A percentile compares a stretch with the other conserved stretches of the same genome.
Conservation (phyloP, 2,888 invertebrate species). For the Incurvaria masculella region DNA sequence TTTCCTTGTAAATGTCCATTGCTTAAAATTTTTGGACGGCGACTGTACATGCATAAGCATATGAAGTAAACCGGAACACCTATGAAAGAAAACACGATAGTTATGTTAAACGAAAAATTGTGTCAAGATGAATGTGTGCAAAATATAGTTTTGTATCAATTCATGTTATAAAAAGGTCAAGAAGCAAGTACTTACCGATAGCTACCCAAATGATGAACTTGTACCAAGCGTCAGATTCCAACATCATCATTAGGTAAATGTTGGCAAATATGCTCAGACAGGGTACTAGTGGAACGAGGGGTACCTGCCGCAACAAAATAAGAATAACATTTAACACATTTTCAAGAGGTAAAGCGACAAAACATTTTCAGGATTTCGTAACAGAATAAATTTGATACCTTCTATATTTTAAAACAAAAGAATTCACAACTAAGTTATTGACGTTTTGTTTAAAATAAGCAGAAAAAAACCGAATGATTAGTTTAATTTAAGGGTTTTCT, state of each 20-base stretch:
- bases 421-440: too few relatives aligned
- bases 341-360: too few relatives aligned
- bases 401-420: too few relatives aligned
- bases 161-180: constrained; percentile 2
- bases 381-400: too few relatives aligned
- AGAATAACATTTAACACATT: too few relatives aligned
- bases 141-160: neutral
- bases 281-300: constrained; percentile 78
- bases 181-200: constrained; percentile 59
- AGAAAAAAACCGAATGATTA: too few relatives aligned
- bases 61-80: constrained; percentile 42
- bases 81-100: constrained; percentile 21
- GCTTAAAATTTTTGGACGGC: constrained; percentile 14
- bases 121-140: constrained; percentile 8
- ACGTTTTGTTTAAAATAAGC: too few relatives aligned
- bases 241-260: constrained; percentile 79
- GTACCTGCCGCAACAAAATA: constrained; percentile 67
- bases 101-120: too few relatives aligned
- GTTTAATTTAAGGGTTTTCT: too few relatives aligned
- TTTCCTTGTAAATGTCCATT: constrained; percentile 22
- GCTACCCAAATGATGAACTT: constrained; percentile 77
- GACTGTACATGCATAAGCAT: constrained; percentile 33
- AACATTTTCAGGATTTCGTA: too few relatives aligned
- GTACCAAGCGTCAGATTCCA: constrained; percentile 79
- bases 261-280: constrained; percentile 79